Percentiles rank a stretch among this genome's conserved stretches.
Evolutionary conservation across 2,113 vertebrate species (phyloP).

Genomic region (Chionomys nivalis): DNA sequence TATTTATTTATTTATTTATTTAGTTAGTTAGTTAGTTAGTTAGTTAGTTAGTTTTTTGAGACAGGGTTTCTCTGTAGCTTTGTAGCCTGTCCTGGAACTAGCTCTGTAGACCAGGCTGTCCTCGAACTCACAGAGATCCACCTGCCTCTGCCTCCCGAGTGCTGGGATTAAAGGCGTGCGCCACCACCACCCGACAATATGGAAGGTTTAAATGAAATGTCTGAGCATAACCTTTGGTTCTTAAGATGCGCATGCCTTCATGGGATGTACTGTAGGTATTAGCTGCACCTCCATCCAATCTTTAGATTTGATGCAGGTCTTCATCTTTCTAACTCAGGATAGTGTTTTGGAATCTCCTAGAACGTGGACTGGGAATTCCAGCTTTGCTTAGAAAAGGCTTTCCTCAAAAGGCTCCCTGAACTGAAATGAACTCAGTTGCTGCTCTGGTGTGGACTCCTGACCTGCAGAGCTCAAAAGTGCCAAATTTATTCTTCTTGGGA

Average conservation of each 20-base stretch:
- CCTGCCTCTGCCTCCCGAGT: too few relatives aligned
- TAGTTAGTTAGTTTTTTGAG: too few relatives aligned
- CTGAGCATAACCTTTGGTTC: conserved; percentile 41
- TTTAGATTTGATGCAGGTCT: conserved; percentile 32
- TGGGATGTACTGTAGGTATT: not conserved
- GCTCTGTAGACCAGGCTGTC: too few relatives aligned
- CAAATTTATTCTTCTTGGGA: not conserved
- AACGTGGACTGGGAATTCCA: not conserved
- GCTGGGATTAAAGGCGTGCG: too few relatives aligned
- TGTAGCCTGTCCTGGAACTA: too few relatives aligned
- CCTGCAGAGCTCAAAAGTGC: too few relatives aligned
- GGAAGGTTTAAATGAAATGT: conserved; percentile 38
- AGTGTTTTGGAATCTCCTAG: not conserved
- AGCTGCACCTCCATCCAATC: conserved; percentile 39
- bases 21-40: too few relatives aligned
- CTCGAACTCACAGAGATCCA: too few relatives aligned
- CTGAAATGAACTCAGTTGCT: not conserved
- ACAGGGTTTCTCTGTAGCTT: too few relatives aligned
- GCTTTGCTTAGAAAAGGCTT: conserved; percentile 48
- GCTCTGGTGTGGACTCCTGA: not conserved
- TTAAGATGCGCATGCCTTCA: conserved; percentile 21
- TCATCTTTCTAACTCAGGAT: not conserved
- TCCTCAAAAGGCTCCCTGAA: not conserved
- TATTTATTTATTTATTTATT: too few relatives aligned
- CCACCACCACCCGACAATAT: not conserved